Percentiles rank a stretch among this genome's conserved stretches.
phyloP scores from a whole-genome alignment of 2,888 invertebrate genomes.

The Sisyra nigra region DNA sequence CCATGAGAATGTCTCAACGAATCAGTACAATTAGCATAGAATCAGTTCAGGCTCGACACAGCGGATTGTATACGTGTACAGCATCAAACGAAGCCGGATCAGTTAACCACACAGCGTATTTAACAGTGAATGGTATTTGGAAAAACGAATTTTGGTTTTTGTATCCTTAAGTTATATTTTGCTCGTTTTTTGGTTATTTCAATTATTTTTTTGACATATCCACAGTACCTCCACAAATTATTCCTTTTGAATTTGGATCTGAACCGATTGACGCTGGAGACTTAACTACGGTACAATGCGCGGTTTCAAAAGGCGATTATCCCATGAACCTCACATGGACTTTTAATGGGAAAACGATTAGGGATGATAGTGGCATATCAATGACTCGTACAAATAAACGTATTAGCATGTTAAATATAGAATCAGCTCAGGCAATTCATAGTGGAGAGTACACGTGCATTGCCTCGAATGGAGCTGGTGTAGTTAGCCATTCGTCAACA shows the following conservation, averaged over 20 bases:
- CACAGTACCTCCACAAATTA: conserved; percentile 30
- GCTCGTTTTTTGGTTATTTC: not conserved
- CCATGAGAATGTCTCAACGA: conserved; percentile 40
- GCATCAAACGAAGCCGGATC: conserved; percentile 42
- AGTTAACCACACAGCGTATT: conserved; percentile 34
- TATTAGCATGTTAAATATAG: conserved; percentile 42
- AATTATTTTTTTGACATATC: not conserved
- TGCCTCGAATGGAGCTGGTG: conserved; percentile 45
- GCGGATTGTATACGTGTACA: conserved; percentile 44
- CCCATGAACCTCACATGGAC: conserved; percentile 62
- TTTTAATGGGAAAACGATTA: conserved; percentile 46
- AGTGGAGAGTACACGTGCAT: conserved; percentile 47
- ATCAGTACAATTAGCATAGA: conserved; percentile 46
- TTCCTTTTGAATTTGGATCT: conserved; percentile 39
- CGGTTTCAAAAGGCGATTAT: conserved; percentile 48
- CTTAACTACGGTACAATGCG: conserved; percentile 42
- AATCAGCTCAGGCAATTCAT: conserved; percentile 40
- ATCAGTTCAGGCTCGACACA: conserved; percentile 39
- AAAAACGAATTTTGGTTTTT: too few species aligned
- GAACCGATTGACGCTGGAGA: conserved; percentile 45
- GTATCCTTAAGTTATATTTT: not conserved
- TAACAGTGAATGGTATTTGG: conserved; percentile 35
- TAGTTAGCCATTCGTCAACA: conserved; percentile 40
- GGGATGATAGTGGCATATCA: conserved; percentile 24
- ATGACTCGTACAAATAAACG: conserved; percentile 28